Evolutionary conservation across 2,113 vertebrate genomes (phyloP).

Genomic region (Thamnophis sirtalis): DNA sequence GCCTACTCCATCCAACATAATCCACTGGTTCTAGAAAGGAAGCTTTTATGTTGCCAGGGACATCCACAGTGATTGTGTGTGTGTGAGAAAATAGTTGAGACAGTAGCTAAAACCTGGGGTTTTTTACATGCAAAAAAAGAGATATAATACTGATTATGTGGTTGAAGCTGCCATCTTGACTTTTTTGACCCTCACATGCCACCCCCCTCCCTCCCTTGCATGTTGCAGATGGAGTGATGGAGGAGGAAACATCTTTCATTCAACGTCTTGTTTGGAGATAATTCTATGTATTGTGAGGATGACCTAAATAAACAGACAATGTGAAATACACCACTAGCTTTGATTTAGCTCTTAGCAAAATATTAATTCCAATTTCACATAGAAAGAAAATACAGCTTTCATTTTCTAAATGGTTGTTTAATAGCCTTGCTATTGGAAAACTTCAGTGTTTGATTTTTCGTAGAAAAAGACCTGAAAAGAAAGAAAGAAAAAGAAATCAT

Average conservation of each 20-base stretch:
- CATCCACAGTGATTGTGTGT: not conserved
- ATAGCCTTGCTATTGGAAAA: conserved; percentile 56
- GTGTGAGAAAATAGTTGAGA: not conserved
- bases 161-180: not conserved
- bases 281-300: not conserved
- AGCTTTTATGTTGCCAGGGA: not conserved
- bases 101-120: not conserved
- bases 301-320: not conserved
- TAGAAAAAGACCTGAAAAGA: not conserved
- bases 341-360: conserved; percentile 18
- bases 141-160: not conserved
- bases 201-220: not conserved
- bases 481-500: not conserved
- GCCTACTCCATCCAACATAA: not conserved
- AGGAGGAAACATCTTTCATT: not conserved
- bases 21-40: not conserved
- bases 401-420: conserved; percentile 46
- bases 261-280: not conserved
- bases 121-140: not conserved
- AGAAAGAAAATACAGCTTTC: conserved; percentile 37
- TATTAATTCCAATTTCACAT: conserved; percentile 45
- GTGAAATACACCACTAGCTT: conserved; percentile 28
- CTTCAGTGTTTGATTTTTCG: conserved; percentile 52
- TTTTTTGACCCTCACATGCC: not conserved
- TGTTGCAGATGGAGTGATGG: not conserved